Conservation (phyloP, 1,140 invertebrate species). For the Pogonomyrmex barbatus region DNA sequence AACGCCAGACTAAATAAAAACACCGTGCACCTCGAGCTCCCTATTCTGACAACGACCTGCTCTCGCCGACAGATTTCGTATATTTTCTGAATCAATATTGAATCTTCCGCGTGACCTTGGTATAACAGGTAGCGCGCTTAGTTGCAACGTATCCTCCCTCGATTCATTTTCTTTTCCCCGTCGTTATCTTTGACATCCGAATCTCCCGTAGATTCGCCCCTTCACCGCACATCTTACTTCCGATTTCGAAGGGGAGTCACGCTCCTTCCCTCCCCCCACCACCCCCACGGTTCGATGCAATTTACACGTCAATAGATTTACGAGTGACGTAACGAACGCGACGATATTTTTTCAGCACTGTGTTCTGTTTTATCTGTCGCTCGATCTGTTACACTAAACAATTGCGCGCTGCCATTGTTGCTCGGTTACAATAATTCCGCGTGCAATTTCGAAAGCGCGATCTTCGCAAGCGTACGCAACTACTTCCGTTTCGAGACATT, state of each 20-base stretch:
- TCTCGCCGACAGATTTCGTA: slow-evolving; percentile 79
- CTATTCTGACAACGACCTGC: slow-evolving; percentile 71
- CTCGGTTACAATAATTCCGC: neutral
- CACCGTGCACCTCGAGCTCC: slow-evolving; percentile 72
- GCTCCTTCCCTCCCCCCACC: neutral
- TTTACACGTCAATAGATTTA: slow-evolving; percentile 62
- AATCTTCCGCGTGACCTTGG: slow-evolving; percentile 78
- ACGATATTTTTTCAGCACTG: slow-evolving; percentile 50
- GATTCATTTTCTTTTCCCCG: slow-evolving; percentile 47
- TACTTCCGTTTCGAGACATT: neutral
- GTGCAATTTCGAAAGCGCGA: neutral
- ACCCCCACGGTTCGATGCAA: neutral
- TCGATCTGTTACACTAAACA: slow-evolving; percentile 4
- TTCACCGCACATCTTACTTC: neutral
- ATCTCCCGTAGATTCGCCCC: neutral
- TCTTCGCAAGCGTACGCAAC: neutral
- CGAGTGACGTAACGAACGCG: slow-evolving; percentile 13
- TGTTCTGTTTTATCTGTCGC: neutral
- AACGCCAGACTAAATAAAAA: slow-evolving; percentile 83
- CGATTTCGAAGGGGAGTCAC: slow-evolving; percentile 11
- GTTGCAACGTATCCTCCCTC: slow-evolving; percentile 54
- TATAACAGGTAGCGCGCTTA: slow-evolving; percentile 77
- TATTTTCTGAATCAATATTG: slow-evolving; percentile 84
- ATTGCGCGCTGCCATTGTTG: slow-evolving; percentile 1
- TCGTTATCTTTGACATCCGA: neutral